Base-by-base conservation (phyloP, 2,113 vertebrate species). In the Ceyx melanurus region DNA sequence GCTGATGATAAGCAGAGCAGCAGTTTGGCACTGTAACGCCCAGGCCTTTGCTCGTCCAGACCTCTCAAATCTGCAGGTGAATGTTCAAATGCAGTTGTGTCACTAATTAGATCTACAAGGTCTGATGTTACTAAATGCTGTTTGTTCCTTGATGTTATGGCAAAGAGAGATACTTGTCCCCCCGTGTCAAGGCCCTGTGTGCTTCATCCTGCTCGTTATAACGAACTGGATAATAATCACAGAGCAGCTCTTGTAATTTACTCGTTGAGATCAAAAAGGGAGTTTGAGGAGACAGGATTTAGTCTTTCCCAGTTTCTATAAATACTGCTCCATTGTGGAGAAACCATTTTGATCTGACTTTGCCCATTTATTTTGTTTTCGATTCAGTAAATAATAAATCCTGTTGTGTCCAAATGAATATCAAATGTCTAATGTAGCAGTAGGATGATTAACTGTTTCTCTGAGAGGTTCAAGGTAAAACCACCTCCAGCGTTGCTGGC, bases 371-470 rank as follows among this genome's bases (percentile, higher is more conserved):
- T 93, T 95, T 96, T 81, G 82, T 76, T 91, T 89, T 91, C 31
- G 8, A 15, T 91, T 88, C 43, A 31, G 58, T 94, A 82, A 93
- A 92, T 86, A 95, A 93, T 92, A 96, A 95, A 96, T 93, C 87
- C 90, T 43, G 75, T 53, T 91, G 72, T 88, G 51, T 89, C 94
- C 89, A 82, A 92, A 94, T 82, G 89, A 81, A 48, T 96, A 96
- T 96, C 94, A 86, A 91, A 94, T 94, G 76, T 96, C 94, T 78
- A 64, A 95, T 91, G 89, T 53, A 91, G 84, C 89, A 13, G 45
- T 45, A 11, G 94, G 91, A 94, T 91, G 95, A 97, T 96, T 94
- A 95, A 95, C 82, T 96, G 93, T 93, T 93, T 95, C 81, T 86
- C 89, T 31, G 53, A 92, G 73, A 72, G 82, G 94, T 94, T 96